Conservation (phyloP, 2,113 vertebrate species). For the Rhabdomys dilectus region DNA sequence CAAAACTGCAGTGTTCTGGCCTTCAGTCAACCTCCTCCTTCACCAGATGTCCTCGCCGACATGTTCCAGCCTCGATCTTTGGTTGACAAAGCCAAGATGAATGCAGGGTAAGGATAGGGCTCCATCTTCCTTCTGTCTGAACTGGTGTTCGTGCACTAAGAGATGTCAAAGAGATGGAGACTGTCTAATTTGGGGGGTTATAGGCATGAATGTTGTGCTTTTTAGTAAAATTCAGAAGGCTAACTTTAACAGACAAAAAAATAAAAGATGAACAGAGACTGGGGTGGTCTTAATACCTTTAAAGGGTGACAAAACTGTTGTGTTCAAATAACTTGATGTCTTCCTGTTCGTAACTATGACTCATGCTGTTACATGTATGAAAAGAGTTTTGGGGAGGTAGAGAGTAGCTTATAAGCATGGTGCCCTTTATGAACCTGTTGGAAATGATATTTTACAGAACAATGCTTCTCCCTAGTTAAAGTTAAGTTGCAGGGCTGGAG, state of each 20-base stretch:
- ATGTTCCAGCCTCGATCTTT: constrained; percentile 93
- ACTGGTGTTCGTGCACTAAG: background rate
- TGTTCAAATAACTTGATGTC: background rate
- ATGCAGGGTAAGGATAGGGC: constrained; percentile 89
- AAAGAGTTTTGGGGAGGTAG: background rate
- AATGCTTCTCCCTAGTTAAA: background rate
- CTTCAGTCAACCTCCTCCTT: constrained; percentile 88
- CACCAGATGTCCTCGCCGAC: constrained; percentile 90
- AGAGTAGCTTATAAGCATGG: background rate
- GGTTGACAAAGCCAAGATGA: constrained; percentile 94
- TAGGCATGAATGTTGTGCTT: background rate
- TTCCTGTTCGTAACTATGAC: background rate
- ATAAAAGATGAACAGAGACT: background rate
- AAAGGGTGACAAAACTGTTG: background rate
- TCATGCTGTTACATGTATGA: background rate
- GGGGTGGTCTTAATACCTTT: background rate
- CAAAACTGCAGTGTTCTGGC: constrained; percentile 88
- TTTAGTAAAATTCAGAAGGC: background rate
- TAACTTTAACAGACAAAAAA: background rate
- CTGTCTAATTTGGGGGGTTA: background rate
- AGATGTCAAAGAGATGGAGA: background rate
- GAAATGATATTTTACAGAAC: background rate
- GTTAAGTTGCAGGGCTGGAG: background rate
- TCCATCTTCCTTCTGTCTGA: background rate
- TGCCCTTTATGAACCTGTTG: background rate